phyloP scores from a whole-genome alignment of 2,888 invertebrate genomes.

The Pyrgus malvae region DNA sequence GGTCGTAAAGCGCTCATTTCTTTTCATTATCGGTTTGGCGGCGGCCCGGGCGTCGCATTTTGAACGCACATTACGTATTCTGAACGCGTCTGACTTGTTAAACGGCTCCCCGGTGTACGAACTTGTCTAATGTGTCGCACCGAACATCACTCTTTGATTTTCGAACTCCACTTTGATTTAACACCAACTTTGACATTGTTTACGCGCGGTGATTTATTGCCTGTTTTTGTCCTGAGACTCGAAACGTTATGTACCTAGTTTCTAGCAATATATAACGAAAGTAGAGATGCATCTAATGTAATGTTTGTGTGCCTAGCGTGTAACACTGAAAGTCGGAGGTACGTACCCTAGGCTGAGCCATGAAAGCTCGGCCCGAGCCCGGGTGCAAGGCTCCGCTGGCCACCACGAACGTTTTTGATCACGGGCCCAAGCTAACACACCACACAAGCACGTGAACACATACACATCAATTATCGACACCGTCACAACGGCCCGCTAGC shows the following conservation, averaged over 20 bases:
- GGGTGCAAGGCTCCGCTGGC: slow-evolving; percentile 81
- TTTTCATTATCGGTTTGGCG: slow-evolving; percentile 57
- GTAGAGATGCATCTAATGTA: background rate
- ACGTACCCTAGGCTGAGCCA: slow-evolving; percentile 95
- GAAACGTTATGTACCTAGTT: background rate
- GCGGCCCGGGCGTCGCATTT: slow-evolving; percentile 53
- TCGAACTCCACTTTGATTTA: slow-evolving; percentile 2
- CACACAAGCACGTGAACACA: slow-evolving; percentile 79
- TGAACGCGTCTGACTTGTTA: slow-evolving; percentile 60
- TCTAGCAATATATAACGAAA: background rate
- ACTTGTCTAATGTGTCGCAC: slow-evolving; percentile 51
- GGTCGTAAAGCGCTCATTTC: slow-evolving; percentile 49
- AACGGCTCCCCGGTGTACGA: slow-evolving; percentile 58
- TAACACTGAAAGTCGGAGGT: slow-evolving; percentile 41
- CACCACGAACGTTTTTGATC: slow-evolving; percentile 78
- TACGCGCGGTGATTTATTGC: background rate
- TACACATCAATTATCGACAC: slow-evolving; percentile 74
- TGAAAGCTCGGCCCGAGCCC: slow-evolving; percentile 89
- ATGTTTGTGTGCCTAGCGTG: slow-evolving; percentile 32
- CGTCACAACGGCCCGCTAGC: slow-evolving; percentile 81
- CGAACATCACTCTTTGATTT: slow-evolving; percentile 20
- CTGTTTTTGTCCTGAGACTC: background rate
- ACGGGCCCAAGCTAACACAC: slow-evolving; percentile 77
- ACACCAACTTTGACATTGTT: slow-evolving; percentile 1
- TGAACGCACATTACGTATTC: slow-evolving; percentile 63